Base-by-base conservation (phyloP, 2,797 vertebrate genomes). In the Botia kubotai region DNA sequence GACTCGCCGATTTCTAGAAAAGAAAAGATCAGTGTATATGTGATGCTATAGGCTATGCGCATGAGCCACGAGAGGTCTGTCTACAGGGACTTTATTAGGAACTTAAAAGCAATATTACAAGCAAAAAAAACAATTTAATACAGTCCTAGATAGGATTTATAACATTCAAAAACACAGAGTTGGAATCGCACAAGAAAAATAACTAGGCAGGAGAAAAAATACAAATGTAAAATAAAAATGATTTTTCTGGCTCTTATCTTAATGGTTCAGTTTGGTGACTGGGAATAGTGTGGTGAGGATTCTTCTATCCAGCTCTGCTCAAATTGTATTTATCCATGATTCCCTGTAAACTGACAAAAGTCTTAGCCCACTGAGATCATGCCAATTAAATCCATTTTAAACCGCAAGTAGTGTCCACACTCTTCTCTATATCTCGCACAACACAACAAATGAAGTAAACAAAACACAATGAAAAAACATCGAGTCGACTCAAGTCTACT, bases 41-140 rank as follows among this genome's bases (percentile, higher is more conserved):
- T 62, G 11, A 23, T 33, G 26, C 23, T 33, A 57, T 12, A 0
- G 4, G 12, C 16, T 36, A 73, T 67, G 4, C 19, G 4, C 17
- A 50, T 23, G 5, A 57, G 39, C 6, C 29, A 70, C 33, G 23
- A 70, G n/a, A 36, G 17, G 39, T 46, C 43, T 52, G 46, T 72
- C 14, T 65, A 63, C 53, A 19, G 58, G 11, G 23, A 66, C 33
- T 80, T 80, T 80, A 80, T 73, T 80, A 16, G 33, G 13, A 57
- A 48, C 4, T 48, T 72, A 26, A 80, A 58, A 72, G 12, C 21
- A 26, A 80, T 66, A 55, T 67, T 73, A 73, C 70, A 80, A 80
- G 78, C 70, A 72, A 57, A 19, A 29, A 33, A 1, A 2, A 67
- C 26, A 53, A 55, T 3, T 48, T 70, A 70, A 23, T 62, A 78